phyloP scores from a whole-genome alignment of 2,113 vertebrate species.

The Poecilia latipinna region DNA sequence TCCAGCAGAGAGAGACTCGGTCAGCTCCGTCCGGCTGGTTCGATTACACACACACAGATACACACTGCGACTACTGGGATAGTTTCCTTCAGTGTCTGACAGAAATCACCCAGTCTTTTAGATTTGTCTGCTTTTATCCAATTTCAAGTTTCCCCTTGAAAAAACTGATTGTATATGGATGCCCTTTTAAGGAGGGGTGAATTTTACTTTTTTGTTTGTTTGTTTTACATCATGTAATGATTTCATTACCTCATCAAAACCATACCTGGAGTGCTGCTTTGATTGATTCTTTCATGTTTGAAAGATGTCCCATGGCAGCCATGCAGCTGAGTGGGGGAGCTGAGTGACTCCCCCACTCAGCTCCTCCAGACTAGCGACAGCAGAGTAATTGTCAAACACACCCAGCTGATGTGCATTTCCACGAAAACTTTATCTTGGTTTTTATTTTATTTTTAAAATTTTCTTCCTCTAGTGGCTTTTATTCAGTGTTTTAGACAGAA shows the following conservation, averaged over 20 bases:
- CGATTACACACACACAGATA: conserved; percentile 79
- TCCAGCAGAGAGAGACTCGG: conserved; percentile 82
- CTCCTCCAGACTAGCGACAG: no score
- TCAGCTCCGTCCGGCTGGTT: conserved; percentile 86
- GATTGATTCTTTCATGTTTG: no score
- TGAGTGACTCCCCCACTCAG: no score
- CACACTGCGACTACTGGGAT: conserved; percentile 49
- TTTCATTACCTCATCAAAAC: no score
- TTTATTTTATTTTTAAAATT: neutral
- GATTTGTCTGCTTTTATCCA: neutral
- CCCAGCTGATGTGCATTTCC: no score
- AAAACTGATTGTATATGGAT: neutral
- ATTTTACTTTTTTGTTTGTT: no score
- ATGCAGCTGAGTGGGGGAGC: no score
- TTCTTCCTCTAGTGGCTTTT: neutral
- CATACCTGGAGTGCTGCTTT: no score
- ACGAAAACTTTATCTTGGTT: neutral
- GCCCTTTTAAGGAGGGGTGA: no score
- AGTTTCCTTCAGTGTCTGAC: neutral
- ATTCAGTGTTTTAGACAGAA: neutral
- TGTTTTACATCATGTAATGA: no score
- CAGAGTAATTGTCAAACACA: no score
- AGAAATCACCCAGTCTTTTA: neutral
- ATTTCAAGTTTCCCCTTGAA: neutral
- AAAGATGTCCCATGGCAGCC: no score